Base-by-base conservation (phyloP, 2,797 vertebrate species). In the Geotrypetes seraphini region DNA sequence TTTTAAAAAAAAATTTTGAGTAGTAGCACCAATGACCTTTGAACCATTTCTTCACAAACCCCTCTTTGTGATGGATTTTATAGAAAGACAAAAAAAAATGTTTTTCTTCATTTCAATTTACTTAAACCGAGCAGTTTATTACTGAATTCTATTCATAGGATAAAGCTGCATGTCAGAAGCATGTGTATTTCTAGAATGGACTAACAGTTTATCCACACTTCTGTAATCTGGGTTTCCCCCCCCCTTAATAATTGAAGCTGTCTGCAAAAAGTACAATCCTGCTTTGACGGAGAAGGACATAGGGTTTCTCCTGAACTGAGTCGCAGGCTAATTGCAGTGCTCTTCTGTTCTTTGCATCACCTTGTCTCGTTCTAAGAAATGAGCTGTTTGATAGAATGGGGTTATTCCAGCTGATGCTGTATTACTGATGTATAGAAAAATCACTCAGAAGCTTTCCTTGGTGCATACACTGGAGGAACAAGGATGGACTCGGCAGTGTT, bases 301-400 rank as follows among this genome's bases (percentile, higher is more conserved):
- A 27, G 28, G 42, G 24, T 47, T 53, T 53, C 18, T 26, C 16
- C 15, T 31, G 33, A 31, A 50, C 34, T 20, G 36, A 19, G 15
- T 16, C 14, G 16, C 28, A 52, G 33, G 33, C 55, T 57, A 52
- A 60, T 53, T 47, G 44, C 37, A 29, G 0, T 3, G 31, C 30
- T 35, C 27, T 27, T 54, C 16, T 47, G 21, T 39, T 57, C 31
- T 53, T 33, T 47, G 41, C 24, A 45, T 42, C 38, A 52, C 39
- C 48, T 47, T 46, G 41, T 52, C 42, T 53, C 8, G 8, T 28
- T 43, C 20, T 31, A 37, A 32, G 23, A 42, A 36, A 42, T 42
- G 28, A 66, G 22, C 14, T 40, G 47, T 51, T 42, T 62, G 43
- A 39, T 53, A 46, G 52, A 57, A 53, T 50, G 53, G 36, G 46